A percentile compares a stretch with the other conserved stretches of the same genome.
These are phyloP conservation scores for Augochlora pura DNA, from an alignment of 1,140 invertebrate genomes.

Conservation along the genomic window DNA sequence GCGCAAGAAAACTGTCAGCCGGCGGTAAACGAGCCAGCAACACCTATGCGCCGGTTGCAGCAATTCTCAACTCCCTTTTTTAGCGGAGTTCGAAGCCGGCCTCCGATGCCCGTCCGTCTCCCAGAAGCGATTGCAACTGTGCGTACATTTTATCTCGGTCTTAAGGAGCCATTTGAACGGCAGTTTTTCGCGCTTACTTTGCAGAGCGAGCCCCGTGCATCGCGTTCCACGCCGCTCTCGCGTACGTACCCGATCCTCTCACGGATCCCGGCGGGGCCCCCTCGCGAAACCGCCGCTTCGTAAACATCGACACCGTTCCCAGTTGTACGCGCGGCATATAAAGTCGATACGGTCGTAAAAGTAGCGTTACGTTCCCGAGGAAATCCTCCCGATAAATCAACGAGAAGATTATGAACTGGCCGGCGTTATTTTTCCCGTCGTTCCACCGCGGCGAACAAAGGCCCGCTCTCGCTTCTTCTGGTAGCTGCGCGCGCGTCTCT, in stretches of 20 bases:
- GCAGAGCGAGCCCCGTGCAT: conserved; percentile 16
- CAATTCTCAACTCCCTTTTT: neutral
- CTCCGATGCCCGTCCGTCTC: neutral
- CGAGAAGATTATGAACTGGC: conserved; percentile 20
- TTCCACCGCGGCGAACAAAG: conserved; percentile 1
- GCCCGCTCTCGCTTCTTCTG: neutral
- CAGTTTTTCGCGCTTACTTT: conserved; percentile 20
- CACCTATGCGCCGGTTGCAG: no score
- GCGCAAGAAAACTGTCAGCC: no score
- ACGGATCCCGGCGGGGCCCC: neutral
- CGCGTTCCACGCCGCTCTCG: neutral
- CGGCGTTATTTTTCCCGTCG: neutral
- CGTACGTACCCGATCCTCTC: neutral
- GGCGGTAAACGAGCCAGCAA: no score
- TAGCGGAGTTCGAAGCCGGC: no score
- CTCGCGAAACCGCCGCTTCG: neutral
- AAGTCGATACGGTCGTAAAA: conserved; percentile 27
- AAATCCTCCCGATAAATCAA: conserved; percentile 30
- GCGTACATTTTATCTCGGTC: conserved; percentile 28
- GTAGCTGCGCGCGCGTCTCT: neutral
- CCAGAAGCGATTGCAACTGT: conserved; percentile 18
- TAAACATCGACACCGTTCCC: conserved; percentile 13
- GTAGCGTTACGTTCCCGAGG: neutral
- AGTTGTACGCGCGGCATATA: conserved; percentile 11
- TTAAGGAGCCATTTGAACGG: conserved; percentile 38